Evolutionary conservation across 2,888 invertebrate genomes (phyloP).

Genomic region (Tipula lateralis): DNA sequence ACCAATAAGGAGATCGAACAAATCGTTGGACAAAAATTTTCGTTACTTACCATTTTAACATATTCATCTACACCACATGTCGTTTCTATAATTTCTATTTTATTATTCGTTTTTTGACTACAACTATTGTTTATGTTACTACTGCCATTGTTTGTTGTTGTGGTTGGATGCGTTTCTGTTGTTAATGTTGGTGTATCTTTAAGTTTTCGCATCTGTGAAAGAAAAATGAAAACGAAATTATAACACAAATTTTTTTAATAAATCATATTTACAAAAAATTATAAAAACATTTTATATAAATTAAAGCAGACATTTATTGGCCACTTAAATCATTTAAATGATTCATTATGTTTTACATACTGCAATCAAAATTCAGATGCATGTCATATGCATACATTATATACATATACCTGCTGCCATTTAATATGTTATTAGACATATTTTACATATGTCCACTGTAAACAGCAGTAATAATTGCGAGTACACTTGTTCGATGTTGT

Average conservation of each 20-base stretch:
- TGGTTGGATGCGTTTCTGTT: slow-evolving; percentile 32
- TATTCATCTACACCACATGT: slow-evolving; percentile 38
- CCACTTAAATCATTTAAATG: neutral
- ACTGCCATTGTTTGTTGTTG: slow-evolving; percentile 35
- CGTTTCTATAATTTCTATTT: slow-evolving; percentile 37
- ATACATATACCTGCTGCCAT: neutral
- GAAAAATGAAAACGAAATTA: slow-evolving; percentile 33
- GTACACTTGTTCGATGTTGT: too few species aligned
- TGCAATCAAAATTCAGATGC: neutral
- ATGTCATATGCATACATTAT: neutral
- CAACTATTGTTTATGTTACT: slow-evolving; percentile 38
- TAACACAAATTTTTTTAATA: neutral
- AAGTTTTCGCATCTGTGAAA: slow-evolving; percentile 53
- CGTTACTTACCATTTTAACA: slow-evolving; percentile 37
- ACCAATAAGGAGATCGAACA: too few species aligned
- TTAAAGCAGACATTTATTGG: neutral
- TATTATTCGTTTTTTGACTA: slow-evolving; percentile 39
- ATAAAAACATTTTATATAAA: neutral
- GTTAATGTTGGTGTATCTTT: slow-evolving; percentile 50
- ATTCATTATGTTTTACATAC: neutral
- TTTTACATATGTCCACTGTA: neutral
- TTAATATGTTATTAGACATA: neutral
- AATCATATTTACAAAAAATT: neutral
- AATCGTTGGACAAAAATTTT: neutral
- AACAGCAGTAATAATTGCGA: too few species aligned